A percentile compares a stretch with the other conserved stretches of the same genome.
phyloP scores from a whole-genome alignment of 1,140 invertebrate genomes.

The Anoplophora glabripennis region DNA sequence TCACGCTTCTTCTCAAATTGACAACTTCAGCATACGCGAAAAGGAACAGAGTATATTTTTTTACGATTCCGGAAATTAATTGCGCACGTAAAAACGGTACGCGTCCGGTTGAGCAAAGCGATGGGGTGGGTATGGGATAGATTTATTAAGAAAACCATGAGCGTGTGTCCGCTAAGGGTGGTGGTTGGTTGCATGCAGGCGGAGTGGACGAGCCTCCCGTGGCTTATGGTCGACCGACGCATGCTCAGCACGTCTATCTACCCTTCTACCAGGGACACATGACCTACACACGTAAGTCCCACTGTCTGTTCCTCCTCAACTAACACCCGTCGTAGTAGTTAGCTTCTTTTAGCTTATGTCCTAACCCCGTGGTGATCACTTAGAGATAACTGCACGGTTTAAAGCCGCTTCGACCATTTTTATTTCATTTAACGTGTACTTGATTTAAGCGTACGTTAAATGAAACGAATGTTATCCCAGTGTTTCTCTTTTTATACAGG shows the following conservation, averaged over 20 bases:
- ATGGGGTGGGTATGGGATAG: background rate
- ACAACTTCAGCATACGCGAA: no score
- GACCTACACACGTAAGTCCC: slow-evolving; percentile 73
- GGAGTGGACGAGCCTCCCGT: slow-evolving; percentile 48
- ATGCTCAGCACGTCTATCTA: slow-evolving; percentile 76
- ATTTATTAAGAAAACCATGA: background rate
- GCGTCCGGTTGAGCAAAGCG: background rate
- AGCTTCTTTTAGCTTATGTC: slow-evolving; percentile 25
- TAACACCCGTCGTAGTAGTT: slow-evolving; percentile 1
- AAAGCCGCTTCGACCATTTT: no score
- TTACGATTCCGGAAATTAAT: no score
- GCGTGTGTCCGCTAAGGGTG: slow-evolving; percentile 34
- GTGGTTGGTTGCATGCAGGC: slow-evolving; percentile 47
- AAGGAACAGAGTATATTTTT: no score
- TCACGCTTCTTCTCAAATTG: no score
- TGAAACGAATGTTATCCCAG: no score
- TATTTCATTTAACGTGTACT: no score
- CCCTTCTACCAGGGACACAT: slow-evolving; percentile 76
- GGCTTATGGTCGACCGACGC: slow-evolving; percentile 64
- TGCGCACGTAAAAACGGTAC: no score
- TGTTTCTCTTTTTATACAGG: no score
- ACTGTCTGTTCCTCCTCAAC: background rate
- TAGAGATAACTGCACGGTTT: no score
- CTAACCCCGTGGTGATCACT: background rate
- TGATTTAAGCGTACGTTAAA: no score